Conservation (phyloP, 2,113 vertebrate species). For the Nymphicus hollandicus region DNA sequence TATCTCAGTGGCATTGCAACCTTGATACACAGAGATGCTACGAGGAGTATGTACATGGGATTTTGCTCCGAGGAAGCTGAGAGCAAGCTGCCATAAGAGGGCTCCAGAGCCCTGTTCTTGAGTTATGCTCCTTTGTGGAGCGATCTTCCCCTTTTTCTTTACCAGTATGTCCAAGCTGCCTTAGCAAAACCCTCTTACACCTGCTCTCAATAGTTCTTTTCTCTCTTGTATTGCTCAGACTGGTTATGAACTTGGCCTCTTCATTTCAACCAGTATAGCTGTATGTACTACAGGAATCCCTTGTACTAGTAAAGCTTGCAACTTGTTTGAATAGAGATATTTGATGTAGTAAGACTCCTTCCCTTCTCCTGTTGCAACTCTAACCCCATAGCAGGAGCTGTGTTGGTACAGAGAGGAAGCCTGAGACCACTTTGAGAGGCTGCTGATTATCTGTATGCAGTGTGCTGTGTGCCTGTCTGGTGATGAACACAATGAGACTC, state of each 20-base stretch:
- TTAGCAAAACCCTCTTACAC: background rate
- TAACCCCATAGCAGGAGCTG: background rate
- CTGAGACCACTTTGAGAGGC: background rate
- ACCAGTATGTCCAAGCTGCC: background rate
- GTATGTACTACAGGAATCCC: fast-evolving
- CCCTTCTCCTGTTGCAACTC: background rate
- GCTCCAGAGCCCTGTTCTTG: conserved; percentile 53
- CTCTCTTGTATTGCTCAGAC: background rate
- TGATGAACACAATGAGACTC: background rate
- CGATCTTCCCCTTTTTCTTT: background rate
- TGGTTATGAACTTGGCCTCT: background rate
- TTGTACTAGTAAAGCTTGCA: background rate
- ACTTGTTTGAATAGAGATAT: background rate
- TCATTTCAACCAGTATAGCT: background rate
- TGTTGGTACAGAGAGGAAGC: background rate
- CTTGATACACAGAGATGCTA: background rate
- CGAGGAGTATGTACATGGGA: fast-evolving
- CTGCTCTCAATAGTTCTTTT: background rate
- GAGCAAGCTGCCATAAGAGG: conserved; percentile 61
- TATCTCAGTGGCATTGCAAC: background rate
- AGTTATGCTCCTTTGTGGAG: background rate
- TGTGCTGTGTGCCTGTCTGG: background rate
- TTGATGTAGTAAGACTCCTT: background rate
- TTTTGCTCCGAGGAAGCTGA: background rate
- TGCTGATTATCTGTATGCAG: background rate